Conservation (phyloP, 2,113 vertebrate genomes). For the Chloroceryle aenea region DNA sequence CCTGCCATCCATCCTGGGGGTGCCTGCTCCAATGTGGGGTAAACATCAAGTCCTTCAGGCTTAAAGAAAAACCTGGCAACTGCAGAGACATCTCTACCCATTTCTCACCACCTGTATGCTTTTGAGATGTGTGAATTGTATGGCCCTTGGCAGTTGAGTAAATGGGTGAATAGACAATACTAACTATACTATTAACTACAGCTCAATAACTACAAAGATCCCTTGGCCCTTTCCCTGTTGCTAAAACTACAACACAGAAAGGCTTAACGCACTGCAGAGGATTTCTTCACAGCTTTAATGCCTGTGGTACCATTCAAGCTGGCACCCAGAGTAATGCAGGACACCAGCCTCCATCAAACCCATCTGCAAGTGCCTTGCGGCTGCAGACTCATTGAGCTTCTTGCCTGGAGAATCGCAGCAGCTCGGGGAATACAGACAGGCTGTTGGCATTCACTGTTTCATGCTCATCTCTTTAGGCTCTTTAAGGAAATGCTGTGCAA, state of each 20-base stretch:
- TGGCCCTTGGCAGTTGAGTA: background rate
- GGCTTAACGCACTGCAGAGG: background rate
- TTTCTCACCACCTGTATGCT: background rate
- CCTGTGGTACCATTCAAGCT: background rate
- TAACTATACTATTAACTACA: background rate
- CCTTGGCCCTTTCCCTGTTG: slow-evolving; percentile 20
- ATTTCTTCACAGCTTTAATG: background rate
- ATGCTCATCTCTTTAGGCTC: background rate
- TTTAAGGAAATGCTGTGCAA: background rate
- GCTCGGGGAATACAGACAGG: background rate
- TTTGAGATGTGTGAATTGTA: background rate
- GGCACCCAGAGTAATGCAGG: background rate
- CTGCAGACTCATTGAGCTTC: background rate
- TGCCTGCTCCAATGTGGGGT: background rate
- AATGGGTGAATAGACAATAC: background rate
- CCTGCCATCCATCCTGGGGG: background rate
- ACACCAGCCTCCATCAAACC: background rate
- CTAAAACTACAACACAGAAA: background rate
- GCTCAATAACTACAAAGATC: background rate
- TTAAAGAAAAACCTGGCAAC: background rate
- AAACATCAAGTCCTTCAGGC: background rate
- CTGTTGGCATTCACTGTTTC: background rate
- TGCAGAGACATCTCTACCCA: background rate
- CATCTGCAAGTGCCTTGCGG: background rate
- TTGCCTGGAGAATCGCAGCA: fast-evolving